phyloP scores from a whole-genome alignment of 2,888 invertebrate genomes.

The Mesoligia furuncula region DNA sequence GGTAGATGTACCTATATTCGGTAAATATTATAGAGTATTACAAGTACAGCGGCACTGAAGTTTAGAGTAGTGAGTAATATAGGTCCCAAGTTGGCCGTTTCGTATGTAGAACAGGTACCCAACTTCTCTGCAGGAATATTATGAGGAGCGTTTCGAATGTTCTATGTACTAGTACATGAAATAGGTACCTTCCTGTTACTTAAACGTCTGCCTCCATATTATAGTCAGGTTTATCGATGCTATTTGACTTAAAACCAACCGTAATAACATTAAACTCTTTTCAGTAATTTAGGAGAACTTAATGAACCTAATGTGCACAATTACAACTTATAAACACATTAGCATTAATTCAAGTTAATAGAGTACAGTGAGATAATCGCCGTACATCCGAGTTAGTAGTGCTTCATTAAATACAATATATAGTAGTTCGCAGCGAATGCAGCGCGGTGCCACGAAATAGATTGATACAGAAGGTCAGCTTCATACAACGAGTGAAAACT shows the following conservation, averaged over 20 bases:
- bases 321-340: constrained; percentile 18
- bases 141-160: constrained; percentile 24
- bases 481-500: too few relatives aligned
- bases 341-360: constrained; percentile 24
- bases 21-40: constrained; percentile 9
- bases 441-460: background rate
- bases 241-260: background rate
- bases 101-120: constrained; percentile 38
- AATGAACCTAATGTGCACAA: constrained; percentile 7
- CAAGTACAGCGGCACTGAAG: constrained; percentile 12
- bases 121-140: constrained; percentile 28
- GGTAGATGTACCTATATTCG: background rate
- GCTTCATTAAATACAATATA: constrained; percentile 19
- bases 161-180: constrained; percentile 8
- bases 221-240: background rate
- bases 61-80: constrained; percentile 33
- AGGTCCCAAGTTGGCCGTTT: constrained; percentile 29
- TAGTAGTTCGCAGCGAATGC: constrained; percentile 7
- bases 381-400: constrained; percentile 18
- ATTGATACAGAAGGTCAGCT: background rate
- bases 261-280: constrained; percentile 2
- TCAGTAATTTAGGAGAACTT: constrained; percentile 8
- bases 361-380: constrained; percentile 25
- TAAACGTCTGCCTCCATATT: background rate
- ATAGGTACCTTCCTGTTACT: constrained; percentile 5